These are phyloP conservation scores for Thereva unica DNA, from an alignment of 2,888 invertebrate genomes.

Conservation along the genomic window DNA sequence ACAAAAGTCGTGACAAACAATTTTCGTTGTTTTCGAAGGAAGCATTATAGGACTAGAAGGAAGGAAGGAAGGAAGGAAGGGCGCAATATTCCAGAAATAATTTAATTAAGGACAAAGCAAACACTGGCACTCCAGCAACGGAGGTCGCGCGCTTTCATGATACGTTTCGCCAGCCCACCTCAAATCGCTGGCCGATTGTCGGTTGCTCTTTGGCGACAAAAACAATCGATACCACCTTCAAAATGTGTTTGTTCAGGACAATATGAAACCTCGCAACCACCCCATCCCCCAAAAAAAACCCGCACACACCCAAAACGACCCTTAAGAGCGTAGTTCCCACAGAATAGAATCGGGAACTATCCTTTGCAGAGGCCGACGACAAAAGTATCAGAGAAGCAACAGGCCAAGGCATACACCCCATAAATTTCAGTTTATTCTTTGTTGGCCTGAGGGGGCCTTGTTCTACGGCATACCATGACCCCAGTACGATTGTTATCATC, in stretches of 20 bases:
- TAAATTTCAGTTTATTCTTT: slow-evolving; percentile 38
- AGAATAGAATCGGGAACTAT: slow-evolving; percentile 6
- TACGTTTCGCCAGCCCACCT: slow-evolving; percentile 17
- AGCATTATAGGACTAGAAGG: slow-evolving; percentile 14
- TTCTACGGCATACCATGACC: slow-evolving; percentile 28
- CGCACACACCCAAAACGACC: background rate
- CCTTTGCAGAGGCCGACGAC: background rate
- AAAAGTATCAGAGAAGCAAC: slow-evolving; percentile 30
- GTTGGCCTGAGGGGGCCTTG: slow-evolving; percentile 31
- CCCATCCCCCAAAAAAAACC: background rate
- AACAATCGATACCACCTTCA: slow-evolving; percentile 40
- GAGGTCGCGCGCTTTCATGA: slow-evolving; percentile 15
- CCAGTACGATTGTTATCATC: slow-evolving; percentile 36
- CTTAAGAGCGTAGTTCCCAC: slow-evolving; percentile 23
- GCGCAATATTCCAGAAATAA: slow-evolving; percentile 42
- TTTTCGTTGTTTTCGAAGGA: slow-evolving; percentile 39
- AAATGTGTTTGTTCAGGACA: slow-evolving; percentile 34
- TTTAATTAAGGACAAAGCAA: slow-evolving; percentile 42
- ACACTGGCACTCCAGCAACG: slow-evolving; percentile 40
- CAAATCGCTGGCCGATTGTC: slow-evolving; percentile 32
- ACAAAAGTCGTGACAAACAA: slow-evolving; percentile 42
- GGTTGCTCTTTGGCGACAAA: slow-evolving; percentile 40
- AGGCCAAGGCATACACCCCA: slow-evolving; percentile 31
- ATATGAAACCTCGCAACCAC: slow-evolving; percentile 24
- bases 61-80: slow-evolving; percentile 27